Evolutionary conservation across 2,797 vertebrate species (phyloP), one percentile per base, ranked within the genome.

Genomic region (Anguilla obscura): DNA sequence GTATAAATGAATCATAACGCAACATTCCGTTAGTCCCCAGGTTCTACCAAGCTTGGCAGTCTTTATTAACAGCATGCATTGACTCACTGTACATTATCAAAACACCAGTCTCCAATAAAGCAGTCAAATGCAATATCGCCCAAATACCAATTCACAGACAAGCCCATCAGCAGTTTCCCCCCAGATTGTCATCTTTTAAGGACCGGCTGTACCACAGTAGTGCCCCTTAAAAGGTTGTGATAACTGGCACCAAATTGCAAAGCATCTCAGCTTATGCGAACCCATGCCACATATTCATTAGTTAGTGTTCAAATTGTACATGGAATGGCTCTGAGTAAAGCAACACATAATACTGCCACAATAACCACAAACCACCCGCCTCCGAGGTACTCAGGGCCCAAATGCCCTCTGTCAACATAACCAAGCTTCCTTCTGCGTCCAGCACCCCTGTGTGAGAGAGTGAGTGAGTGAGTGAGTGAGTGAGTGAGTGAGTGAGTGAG

Each of bases 391-490:
- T 4, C 27, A 16, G 30, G 9, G 71, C 71, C 71, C 71, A 36
- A 92, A 87, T 85, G 93, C 83, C 91, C 88, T 88, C 90, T 92
- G 93, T 24, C 93, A 92, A 92, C 1, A 1, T 86, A 0, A 48
- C 58, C n/a, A 40, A 30, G 30, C 2, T 9, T 74, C 36, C 3
- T 7, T 36, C 14, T 45, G n/a, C 10, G 16, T 30, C 8, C 2
- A 12, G 69, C 10, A 33, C 69, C 7, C 1, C 69, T 33, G 5
- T 79, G 74, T 21, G 36, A 21, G 33, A 8, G n/a, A 14, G 69
- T 16, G 69, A 2, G 69, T 33, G 36, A 36, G n/a, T n/a, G 36
- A 36, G 36, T 1, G 36, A 36, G n/a, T n/a, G 1, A 36, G 36
- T 1, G 69, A 10, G 69, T 14, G 69, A 0, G 74, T n/a, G 27